Evolutionary conservation across 2,888 invertebrate species (phyloP).

Genomic region (Hedya salicella): DNA sequence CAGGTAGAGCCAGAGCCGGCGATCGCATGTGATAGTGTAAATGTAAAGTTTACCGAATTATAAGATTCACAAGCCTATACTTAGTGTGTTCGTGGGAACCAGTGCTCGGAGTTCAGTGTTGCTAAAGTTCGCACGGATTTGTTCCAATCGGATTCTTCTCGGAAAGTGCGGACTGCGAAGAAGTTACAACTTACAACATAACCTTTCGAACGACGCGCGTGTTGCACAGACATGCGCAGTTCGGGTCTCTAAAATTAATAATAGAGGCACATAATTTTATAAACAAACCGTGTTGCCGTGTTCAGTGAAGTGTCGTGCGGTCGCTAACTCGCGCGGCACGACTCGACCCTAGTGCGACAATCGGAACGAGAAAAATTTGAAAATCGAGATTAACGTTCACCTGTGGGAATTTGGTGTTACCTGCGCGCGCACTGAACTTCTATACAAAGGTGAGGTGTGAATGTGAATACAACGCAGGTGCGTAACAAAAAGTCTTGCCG

Average conservation of each 20-base stretch:
- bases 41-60: conserved; percentile 59
- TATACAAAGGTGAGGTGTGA: conserved; percentile 71
- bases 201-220: conserved; percentile 81
- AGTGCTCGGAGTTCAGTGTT: conserved; percentile 56
- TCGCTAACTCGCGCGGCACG: conserved; percentile 68
- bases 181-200: conserved; percentile 76
- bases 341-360: conserved; percentile 51
- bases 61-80: conserved; percentile 53
- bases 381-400: conserved; percentile 75
- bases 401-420: conserved; percentile 81
- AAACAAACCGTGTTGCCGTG: conserved; percentile 77
- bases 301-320: conserved; percentile 60
- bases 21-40: conserved; percentile 67
- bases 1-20: conserved; percentile 80
- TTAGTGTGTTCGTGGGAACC: conserved; percentile 60
- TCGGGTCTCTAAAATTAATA: conserved; percentile 72
- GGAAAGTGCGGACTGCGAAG: conserved; percentile 60
- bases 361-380: conserved; percentile 58
- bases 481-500: conserved; percentile 50
- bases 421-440: conserved; percentile 82
- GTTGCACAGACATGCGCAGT: conserved; percentile 81
- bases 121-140: conserved; percentile 63
- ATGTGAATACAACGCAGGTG: conserved; percentile 51
- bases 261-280: conserved; percentile 78
- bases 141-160: conserved; percentile 70